Conservation (phyloP, 2,113 vertebrate species). For the Macrotis lagotis region DNA sequence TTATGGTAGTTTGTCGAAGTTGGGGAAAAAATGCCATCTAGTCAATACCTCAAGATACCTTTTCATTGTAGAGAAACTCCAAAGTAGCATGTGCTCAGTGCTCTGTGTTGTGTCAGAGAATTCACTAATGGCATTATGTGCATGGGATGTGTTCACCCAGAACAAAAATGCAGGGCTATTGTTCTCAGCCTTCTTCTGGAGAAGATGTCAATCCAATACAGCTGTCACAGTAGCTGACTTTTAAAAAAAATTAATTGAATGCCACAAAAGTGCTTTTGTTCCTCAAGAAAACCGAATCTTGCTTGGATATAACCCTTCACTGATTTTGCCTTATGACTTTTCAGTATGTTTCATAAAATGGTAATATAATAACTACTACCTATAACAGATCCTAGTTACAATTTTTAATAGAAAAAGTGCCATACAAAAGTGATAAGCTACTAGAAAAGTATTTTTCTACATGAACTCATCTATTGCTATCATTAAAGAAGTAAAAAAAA, state of each 20-base stretch:
- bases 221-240: background rate
- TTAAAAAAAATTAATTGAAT: background rate
- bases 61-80: background rate
- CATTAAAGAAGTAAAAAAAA: background rate
- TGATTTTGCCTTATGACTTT: background rate
- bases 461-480: constrained; percentile 1
- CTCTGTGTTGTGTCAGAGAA: background rate
- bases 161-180: background rate
- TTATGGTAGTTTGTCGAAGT: background rate
- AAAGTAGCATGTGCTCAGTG: background rate
- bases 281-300: background rate
- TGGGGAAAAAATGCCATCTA: background rate
- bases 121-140: background rate
- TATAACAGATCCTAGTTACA: background rate
- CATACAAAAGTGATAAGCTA: background rate
- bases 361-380: background rate
- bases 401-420: background rate
- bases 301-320: background rate
- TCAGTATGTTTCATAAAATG: constrained; percentile 12
- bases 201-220: background rate
- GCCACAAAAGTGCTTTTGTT: background rate
- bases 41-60: constrained; percentile 27
- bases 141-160: background rate
- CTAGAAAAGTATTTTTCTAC: constrained; percentile 36
- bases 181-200: background rate